Evolutionary conservation across 2,888 invertebrate genomes (phyloP).

Genomic region (Nebria brevicollis): DNA sequence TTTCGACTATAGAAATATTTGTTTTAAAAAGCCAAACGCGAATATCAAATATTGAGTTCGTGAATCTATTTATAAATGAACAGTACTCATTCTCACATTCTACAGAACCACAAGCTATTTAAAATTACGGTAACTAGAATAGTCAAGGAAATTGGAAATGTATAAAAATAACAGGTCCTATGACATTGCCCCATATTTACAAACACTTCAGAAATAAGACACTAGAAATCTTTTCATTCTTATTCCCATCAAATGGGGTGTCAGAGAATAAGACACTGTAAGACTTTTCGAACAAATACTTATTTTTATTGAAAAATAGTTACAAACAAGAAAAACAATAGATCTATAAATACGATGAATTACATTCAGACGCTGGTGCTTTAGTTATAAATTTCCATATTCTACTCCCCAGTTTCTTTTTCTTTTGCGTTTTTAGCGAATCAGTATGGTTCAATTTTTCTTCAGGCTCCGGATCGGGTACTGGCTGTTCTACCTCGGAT

Average conservation of each 20-base stretch:
- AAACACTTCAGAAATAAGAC: background rate
- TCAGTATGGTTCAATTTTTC: conserved; percentile 18
- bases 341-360: conserved; percentile 4
- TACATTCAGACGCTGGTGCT: background rate
- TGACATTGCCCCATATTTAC: background rate
- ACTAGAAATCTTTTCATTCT: too few species aligned
- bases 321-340: background rate
- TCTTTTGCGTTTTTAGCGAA: conserved; percentile 11
- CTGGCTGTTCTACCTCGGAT: background rate
- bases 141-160: background rate
- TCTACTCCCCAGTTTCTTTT: conserved; percentile 25
- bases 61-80: background rate
- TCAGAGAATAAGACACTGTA: too few species aligned
- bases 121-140: background rate
- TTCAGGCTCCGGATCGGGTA: conserved; percentile 23
- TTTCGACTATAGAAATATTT: background rate
- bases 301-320: background rate
- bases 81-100: background rate
- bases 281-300: background rate
- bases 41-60: background rate
- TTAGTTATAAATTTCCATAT: conserved; percentile 32
- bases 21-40: background rate
- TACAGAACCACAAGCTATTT: background rate
- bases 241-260: too few species aligned
- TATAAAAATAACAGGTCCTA: background rate